A percentile compares a stretch with the other conserved stretches of the same genome.
Evolutionary conservation across 2,888 invertebrate species (phyloP).

Genomic region (Tridacna crocea): DNA sequence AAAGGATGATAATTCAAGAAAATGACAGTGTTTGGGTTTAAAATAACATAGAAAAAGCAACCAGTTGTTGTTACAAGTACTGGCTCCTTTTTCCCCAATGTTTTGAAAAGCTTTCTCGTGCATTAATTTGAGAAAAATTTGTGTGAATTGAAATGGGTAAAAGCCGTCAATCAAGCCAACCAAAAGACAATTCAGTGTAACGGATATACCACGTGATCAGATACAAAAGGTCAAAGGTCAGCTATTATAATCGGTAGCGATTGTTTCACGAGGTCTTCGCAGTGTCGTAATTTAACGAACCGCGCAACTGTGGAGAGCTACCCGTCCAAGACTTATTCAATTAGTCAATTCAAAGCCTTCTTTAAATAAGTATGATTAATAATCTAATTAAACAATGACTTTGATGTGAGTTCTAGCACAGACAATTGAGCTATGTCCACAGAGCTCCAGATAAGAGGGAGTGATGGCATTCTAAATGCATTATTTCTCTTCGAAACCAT

Average conservation of each 20-base stretch:
- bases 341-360: background rate
- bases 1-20: background rate
- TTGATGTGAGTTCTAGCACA: background rate
- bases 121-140: background rate
- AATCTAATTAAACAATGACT: background rate
- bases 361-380: background rate
- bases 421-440: too few relatives aligned
- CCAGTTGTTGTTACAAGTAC: background rate
- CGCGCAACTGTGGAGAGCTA: background rate
- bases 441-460: too few relatives aligned
- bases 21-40: background rate
- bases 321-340: background rate
- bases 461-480: too few relatives aligned
- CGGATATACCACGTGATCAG: conserved; percentile 36
- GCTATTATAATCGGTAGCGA: conserved; percentile 10
- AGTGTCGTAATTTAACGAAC: conserved; percentile 14
- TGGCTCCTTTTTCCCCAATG: background rate
- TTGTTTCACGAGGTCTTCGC: conserved; percentile 23
- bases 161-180: conserved; percentile 11
- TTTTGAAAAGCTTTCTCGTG: background rate
- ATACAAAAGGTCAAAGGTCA: conserved; percentile 32
- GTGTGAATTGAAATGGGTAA: background rate
- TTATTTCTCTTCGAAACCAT: too few relatives aligned
- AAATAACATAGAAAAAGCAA: background rate
- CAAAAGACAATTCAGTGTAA: conserved; percentile 43